Percentiles rank a stretch among this genome's conserved stretches.
Evolutionary conservation across 2,888 invertebrate genomes (phyloP).

Genomic region (Drosophila basisetae): DNA sequence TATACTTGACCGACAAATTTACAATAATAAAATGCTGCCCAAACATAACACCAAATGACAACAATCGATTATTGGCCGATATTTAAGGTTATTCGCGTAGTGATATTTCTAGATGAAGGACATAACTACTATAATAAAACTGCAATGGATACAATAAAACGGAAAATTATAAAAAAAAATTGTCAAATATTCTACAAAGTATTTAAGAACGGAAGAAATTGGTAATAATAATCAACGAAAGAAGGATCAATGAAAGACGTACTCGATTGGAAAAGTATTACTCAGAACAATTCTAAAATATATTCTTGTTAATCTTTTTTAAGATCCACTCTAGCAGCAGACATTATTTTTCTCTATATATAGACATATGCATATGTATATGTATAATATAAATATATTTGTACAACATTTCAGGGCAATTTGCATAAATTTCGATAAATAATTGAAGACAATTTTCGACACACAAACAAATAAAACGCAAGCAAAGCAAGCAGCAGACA

Average conservation of each 20-base stretch:
- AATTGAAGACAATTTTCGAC: conserved; percentile 51
- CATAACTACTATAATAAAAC: not conserved
- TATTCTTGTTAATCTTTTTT: not conserved
- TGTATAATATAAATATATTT: conserved; percentile 16
- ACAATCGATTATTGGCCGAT: conserved; percentile 15
- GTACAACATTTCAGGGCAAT: conserved; percentile 44
- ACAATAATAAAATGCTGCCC: conserved; percentile 12
- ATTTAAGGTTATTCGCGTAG: not conserved
- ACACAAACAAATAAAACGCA: not conserved
- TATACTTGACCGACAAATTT: conserved; percentile 28
- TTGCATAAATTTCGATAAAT: conserved; percentile 62
- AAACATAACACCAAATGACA: conserved; percentile 6
- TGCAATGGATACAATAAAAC: not conserved
- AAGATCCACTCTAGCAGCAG: not conserved
- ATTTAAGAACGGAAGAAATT: not conserved
- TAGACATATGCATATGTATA: not conserved
- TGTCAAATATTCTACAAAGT: not conserved
- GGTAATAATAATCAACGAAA: not conserved
- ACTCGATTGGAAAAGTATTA: not conserved
- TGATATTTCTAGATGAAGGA: not conserved
- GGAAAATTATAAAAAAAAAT: not conserved
- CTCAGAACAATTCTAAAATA: not conserved
- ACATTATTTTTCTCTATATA: not conserved
- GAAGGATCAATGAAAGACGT: not conserved
- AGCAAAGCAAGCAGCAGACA: not conserved